Evolutionary conservation across 2,113 vertebrate genomes (phyloP).

Genomic region (Nothobranchius furzeri): DNA sequence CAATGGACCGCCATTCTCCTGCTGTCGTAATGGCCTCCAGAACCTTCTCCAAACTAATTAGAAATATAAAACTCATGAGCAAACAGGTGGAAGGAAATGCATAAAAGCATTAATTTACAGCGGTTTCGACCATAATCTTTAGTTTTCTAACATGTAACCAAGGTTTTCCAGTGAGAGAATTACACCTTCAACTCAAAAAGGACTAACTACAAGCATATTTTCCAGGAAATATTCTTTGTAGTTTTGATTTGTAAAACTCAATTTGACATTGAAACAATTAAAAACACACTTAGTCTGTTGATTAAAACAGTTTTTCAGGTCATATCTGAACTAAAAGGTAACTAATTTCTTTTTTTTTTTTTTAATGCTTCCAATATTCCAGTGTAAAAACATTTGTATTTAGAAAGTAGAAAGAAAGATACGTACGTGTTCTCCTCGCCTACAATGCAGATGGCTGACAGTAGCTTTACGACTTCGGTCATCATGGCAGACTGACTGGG

Average conservation of each 20-base stretch:
- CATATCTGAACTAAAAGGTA: no score
- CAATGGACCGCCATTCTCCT: slow-evolving; percentile 85
- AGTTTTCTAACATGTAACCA: background rate
- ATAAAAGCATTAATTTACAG: slow-evolving; percentile 20
- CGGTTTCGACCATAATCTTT: slow-evolving; percentile 7
- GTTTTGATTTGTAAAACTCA: no score
- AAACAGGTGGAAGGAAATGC: background rate
- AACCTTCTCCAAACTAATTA: slow-evolving; percentile 92
- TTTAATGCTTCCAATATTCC: no score
- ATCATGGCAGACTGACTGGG: slow-evolving; percentile 90
- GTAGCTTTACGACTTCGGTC: slow-evolving; percentile 94
- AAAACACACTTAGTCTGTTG: no score
- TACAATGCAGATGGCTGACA: slow-evolving; percentile 96
- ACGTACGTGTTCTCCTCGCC: slow-evolving; percentile 96
- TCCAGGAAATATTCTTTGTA: no score
- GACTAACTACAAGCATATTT: no score
- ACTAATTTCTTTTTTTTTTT: background rate
- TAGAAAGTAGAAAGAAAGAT: slow-evolving; percentile 2
- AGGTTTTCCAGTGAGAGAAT: no score
- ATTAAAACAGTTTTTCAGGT: no score
- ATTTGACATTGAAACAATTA: no score
- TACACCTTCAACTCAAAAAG: no score
- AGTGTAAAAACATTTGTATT: background rate
- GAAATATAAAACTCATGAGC: slow-evolving; percentile 52
- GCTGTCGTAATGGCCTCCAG: slow-evolving; percentile 92